These are phyloP conservation scores for Numida meleagris DNA, from an alignment of 2,113 vertebrate genomes.

Conservation along the genomic window DNA sequence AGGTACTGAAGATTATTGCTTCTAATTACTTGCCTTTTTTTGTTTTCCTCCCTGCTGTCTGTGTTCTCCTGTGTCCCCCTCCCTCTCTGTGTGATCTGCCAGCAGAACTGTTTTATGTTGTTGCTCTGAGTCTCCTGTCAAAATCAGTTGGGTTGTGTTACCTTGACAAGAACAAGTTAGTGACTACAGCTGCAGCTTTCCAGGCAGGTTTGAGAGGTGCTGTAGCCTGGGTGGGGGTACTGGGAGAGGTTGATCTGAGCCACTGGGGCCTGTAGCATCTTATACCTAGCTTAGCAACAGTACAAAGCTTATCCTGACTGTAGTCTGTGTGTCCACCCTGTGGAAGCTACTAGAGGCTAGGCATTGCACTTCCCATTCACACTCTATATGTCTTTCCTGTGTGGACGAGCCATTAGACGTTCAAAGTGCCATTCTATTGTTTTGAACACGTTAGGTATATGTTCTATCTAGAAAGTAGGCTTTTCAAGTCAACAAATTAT, in stretches of 20 bases:
- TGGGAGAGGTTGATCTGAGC: not conserved
- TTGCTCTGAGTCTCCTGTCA: not conserved
- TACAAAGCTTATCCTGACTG: not conserved
- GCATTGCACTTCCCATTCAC: not conserved
- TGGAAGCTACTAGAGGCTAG: not conserved
- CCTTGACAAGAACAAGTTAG: not conserved
- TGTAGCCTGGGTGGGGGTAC: not conserved
- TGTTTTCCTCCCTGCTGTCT: not conserved
- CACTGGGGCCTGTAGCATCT: rapidly evolving
- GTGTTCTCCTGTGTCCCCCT: rapidly evolving
- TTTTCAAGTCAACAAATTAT: conserved; percentile 10
- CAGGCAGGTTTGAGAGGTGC: not conserved
- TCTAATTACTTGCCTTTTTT: not conserved
- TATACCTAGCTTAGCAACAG: rapidly evolving
- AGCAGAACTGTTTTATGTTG: not conserved
- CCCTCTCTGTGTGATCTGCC: not conserved
- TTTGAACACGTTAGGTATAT: not conserved
- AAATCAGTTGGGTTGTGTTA: not conserved
- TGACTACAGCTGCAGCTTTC: not conserved
- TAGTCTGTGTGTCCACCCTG: not conserved
- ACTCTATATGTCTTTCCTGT: not conserved
- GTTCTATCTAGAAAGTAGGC: conserved; percentile 3
- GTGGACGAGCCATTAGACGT: not conserved
- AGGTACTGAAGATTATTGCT: not conserved
- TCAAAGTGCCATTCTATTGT: not conserved